Conservation (phyloP, 2,113 vertebrate genomes). For the Spermophilus dauricus region DNA sequence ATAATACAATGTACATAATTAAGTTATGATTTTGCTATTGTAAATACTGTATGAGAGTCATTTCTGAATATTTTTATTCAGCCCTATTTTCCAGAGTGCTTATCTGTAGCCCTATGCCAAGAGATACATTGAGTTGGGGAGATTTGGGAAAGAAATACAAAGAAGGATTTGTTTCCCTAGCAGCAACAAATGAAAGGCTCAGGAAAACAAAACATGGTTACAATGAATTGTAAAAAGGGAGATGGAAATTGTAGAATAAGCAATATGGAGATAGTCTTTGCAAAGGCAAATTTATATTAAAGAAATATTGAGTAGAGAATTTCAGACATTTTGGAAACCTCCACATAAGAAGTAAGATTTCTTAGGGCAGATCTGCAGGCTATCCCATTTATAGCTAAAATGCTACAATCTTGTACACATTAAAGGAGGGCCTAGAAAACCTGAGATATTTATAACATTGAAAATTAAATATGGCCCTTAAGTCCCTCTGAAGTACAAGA, state of each 20-base stretch:
- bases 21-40: slow-evolving; percentile 48
- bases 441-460: background rate
- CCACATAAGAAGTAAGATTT: background rate
- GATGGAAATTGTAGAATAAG: background rate
- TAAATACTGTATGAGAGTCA: background rate
- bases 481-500: background rate
- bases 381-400: background rate
- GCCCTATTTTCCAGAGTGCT: background rate
- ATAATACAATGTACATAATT: background rate
- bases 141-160: background rate
- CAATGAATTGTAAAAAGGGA: slow-evolving; percentile 12
- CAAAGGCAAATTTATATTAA: background rate
- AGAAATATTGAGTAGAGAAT: background rate
- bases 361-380: background rate
- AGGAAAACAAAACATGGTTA: background rate
- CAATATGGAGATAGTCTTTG: background rate
- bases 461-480: background rate
- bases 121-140: background rate
- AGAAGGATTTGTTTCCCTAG: background rate
- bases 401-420: background rate
- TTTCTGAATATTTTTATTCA: slow-evolving; percentile 54
- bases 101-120: background rate
- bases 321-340: background rate
- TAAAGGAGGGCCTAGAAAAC: background rate
- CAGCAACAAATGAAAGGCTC: background rate